A percentile compares a stretch with the other conserved stretches of the same genome.
Conservation (phyloP, 2,888 invertebrate genomes). For the Tipula unca region DNA sequence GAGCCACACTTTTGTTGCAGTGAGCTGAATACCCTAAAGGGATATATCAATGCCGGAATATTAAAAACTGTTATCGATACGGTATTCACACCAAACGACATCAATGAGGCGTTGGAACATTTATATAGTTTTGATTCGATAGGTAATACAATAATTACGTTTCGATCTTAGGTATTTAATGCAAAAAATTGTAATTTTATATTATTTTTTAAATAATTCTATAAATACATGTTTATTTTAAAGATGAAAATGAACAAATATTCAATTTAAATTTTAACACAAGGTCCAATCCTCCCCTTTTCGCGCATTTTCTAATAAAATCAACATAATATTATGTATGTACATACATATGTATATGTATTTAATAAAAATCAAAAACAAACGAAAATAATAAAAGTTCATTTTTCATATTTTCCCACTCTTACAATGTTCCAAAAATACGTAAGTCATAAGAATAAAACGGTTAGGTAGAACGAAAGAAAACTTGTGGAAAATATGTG, state of each 20-base stretch:
- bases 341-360: too few species aligned
- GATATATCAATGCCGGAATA: slow-evolving; percentile 46
- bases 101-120: slow-evolving; percentile 43
- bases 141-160: slow-evolving; percentile 45
- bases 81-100: slow-evolving; percentile 34
- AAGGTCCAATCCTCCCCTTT: neutral
- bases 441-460: neutral
- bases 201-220: neutral
- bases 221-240: neutral
- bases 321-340: too few species aligned
- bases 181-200: neutral
- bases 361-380: neutral
- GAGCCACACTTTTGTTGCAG: slow-evolving; percentile 38
- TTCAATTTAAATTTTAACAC: neutral
- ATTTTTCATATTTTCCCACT: neutral
- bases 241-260: neutral
- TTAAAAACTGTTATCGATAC: slow-evolving; percentile 51
- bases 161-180: slow-evolving; percentile 32
- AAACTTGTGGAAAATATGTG: neutral
- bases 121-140: slow-evolving; percentile 39
- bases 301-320: neutral
- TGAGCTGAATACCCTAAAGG: slow-evolving; percentile 35
- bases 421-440: neutral
- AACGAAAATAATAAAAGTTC: neutral
- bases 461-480: neutral